Conservation (phyloP, 64 coral and sea anemone genomes). For the Pachyseris speciosa region DNA sequence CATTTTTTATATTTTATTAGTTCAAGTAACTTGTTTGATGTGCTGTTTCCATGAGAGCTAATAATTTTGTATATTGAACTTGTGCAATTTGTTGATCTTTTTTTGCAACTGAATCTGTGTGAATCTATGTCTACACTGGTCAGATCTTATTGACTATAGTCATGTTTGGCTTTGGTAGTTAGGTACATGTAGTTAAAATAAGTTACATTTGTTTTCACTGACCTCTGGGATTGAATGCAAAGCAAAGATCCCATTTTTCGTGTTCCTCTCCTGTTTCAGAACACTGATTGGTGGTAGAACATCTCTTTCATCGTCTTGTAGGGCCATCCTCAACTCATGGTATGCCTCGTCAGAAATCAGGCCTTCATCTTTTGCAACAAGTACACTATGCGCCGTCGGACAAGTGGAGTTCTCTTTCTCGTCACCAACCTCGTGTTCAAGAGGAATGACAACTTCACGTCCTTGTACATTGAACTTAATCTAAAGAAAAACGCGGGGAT, state of each 20-base stretch:
- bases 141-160: no score
- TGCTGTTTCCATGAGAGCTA: no score
- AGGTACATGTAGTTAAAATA: no score
- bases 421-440: not conserved
- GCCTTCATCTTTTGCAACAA: slow-evolving; percentile 38
- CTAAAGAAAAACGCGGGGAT: not conserved
- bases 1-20: no score
- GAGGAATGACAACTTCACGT: not conserved
- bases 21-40: no score
- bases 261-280: not conserved
- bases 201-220: no score
- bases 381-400: not conserved
- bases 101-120: no score
- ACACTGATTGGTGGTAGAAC: slow-evolving; percentile 15
- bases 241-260: not conserved
- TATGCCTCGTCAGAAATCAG: slow-evolving; percentile 57
- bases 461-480: slow-evolving; percentile 4
- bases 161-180: no score
- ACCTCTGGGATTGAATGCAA: not conserved
- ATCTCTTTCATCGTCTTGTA: not conserved
- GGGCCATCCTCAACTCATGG: slow-evolving; percentile 54
- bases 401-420: no score
- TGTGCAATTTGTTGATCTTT: no score
- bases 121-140: no score
- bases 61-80: no score